phyloP scores from a whole-genome alignment of 2,888 invertebrate genomes.

The Tromatobia lineatoria region DNA sequence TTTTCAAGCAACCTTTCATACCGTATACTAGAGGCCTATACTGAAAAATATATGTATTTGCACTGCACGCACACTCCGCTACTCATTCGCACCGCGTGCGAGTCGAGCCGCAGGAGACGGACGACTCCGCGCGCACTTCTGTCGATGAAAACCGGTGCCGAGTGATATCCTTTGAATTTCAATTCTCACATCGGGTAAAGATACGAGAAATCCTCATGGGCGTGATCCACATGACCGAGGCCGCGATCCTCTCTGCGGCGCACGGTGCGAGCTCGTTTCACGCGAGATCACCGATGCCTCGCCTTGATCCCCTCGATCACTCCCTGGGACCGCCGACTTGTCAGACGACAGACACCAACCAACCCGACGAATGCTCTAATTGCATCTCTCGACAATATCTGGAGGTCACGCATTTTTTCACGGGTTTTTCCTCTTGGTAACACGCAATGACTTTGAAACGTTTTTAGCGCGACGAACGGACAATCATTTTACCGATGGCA shows the following conservation, averaged over 20 bases:
- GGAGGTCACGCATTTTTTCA: background rate
- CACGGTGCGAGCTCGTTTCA: conserved; percentile 50
- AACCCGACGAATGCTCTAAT: conserved; percentile 61
- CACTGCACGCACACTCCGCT: conserved; percentile 40
- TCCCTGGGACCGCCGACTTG: background rate
- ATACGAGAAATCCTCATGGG: conserved; percentile 39
- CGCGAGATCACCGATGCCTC: conserved; percentile 48
- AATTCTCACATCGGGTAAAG: conserved; percentile 60
- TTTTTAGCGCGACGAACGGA: background rate
- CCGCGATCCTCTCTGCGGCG: conserved; percentile 46
- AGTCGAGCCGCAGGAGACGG: conserved; percentile 54
- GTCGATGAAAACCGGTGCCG: conserved; percentile 69
- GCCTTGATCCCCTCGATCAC: conserved; percentile 57
- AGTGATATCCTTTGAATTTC: conserved; percentile 70
- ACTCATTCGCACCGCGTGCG: conserved; percentile 68
- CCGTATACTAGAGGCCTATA: conserved; percentile 46
- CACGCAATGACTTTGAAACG: background rate
- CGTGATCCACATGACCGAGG: conserved; percentile 47
- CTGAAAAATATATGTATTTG: conserved; percentile 5
- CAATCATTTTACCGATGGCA: background rate
- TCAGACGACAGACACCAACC: conserved; percentile 49
- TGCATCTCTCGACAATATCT: conserved; percentile 60
- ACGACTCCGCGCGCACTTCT: conserved; percentile 19
- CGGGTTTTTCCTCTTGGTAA: background rate
- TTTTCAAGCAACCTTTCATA: conserved; percentile 70